Percentiles rank a stretch among this genome's conserved stretches.
These are phyloP conservation scores for Drosophila gaucha DNA, from an alignment of 2,888 invertebrate genomes.

Conservation along the genomic window DNA sequence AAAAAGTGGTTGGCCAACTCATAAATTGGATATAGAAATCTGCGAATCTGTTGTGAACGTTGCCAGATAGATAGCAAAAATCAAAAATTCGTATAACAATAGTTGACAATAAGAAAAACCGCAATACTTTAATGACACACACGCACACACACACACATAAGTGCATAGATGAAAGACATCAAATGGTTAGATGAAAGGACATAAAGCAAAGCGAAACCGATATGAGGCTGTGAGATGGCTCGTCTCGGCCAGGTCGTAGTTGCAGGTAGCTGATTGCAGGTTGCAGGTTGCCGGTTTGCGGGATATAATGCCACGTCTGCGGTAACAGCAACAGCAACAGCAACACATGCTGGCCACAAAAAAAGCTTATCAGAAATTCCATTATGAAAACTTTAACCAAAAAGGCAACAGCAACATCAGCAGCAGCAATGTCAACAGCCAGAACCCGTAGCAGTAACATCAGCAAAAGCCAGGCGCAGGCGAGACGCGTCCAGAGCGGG, in stretches of 20 bases:
- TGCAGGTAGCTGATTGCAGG: conserved; percentile 29
- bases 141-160: conserved; percentile 21
- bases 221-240: conserved; percentile 35
- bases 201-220: conserved; percentile 55
- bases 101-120: conserved; percentile 68
- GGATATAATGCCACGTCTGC: conserved; percentile 67
- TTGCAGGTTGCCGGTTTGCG: conserved; percentile 32
- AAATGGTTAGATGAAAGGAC: conserved; percentile 59
- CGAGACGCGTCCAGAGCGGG: conserved; percentile 41
- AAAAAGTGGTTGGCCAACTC: conserved; percentile 17
- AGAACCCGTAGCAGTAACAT: conserved; percentile 22
- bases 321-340: conserved; percentile 41
- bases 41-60: conserved; percentile 19
- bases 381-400: conserved; percentile 74
- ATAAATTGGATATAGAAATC: conserved; percentile 6
- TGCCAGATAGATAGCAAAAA: conserved; percentile 39
- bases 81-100: conserved; percentile 64
- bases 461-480: conserved; percentile 29
- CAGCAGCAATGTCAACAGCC: conserved; percentile 31
- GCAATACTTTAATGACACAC: conserved; percentile 61
- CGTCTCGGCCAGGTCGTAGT: conserved; percentile 32
- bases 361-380: conserved; percentile 80
- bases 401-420: conserved; percentile 28
- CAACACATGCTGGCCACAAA: conserved; percentile 59
- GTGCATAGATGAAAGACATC: conserved; percentile 22